phyloP scores from a whole-genome alignment of 2,113 vertebrate species.

The Daubentonia madagascariensis region DNA sequence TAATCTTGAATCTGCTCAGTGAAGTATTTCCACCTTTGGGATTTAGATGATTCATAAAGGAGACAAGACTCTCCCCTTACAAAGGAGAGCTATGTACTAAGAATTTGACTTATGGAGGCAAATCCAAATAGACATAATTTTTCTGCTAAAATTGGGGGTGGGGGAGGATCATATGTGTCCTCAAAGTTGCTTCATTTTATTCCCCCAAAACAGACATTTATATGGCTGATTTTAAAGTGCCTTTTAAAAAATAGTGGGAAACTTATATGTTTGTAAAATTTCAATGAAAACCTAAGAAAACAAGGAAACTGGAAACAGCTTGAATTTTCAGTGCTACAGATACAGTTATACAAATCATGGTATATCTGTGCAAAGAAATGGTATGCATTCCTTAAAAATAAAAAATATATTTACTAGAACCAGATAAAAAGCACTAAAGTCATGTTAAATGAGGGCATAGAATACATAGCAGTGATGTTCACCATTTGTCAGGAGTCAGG shows the following conservation, averaged over 20 bases:
- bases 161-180: neutral
- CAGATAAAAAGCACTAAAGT: rapidly evolving
- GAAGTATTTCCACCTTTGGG: neutral
- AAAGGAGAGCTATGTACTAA: neutral
- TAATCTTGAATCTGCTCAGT: neutral
- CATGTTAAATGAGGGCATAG: rapidly evolving
- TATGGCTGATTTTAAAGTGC: neutral
- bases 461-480: rapidly evolving
- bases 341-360: rapidly evolving
- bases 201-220: neutral
- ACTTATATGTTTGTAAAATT: rapidly evolving
- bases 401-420: neutral
- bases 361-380: rapidly evolving
- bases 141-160: neutral
- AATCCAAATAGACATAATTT: neutral
- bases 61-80: neutral
- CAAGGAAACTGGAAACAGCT: too few relatives aligned
- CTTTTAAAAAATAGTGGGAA: neutral
- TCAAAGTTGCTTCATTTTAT: neutral
- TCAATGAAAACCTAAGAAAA: neutral
- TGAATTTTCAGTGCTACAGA: too few relatives aligned
- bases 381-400: rapidly evolving
- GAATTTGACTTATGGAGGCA: neutral
- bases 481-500: rapidly evolving
- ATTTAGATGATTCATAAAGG: neutral